Evolutionary conservation across 2,113 vertebrate species (phyloP), one percentile per base, ranked within the genome.

Genomic region (Onychorhynchus coronatus): DNA sequence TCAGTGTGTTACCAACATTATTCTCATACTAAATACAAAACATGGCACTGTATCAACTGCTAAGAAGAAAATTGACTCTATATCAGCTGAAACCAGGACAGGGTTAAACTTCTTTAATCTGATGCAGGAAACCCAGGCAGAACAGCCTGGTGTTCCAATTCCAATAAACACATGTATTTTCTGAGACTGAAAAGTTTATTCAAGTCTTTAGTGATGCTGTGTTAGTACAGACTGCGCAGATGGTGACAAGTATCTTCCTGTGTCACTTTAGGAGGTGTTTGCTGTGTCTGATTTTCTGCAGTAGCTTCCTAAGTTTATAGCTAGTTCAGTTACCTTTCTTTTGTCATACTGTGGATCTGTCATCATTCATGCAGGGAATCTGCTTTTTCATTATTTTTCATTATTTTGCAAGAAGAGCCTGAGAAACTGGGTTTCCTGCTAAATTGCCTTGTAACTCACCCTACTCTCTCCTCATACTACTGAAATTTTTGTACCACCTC

Each of bases 81-180:
- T 37, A 22, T 2, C 22, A 28, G 25, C 17, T 66, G 42, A 66
- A 80, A 44, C 8, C 31, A 66, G 31, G 18, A 58, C 21, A 28
- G 22, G 17, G n/a, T 70, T 39, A 31, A 71, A 23, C 15, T 27
- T 46, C 25, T 74, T 85, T 62, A 52, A 52, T 21, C 24, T 52
- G 7, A 6, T 33, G 3, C 37, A 52, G 31, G 15, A 46, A 88
- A 47, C 3, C 5, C 42, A 21, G 28, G 20, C 28, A 85, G 50
- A 61, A 56, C 6, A 24, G 22, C 33, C 44, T 47, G 30, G 9
- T 65, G n/a, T 28, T 67, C 14, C 23, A n/a, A 24, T 37, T 9
- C 17, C 7, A 39, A 39, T 39, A 55, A 55, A 65, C 0, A 1
- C 0, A 2, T 3, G 11, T 41, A 9, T 65, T 73, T 92, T 65